Percentiles rank a stretch among this genome's conserved stretches.
Evolutionary conservation across 2,113 vertebrate genomes (phyloP).

Genomic region (Phylloscopus whistleri): DNA sequence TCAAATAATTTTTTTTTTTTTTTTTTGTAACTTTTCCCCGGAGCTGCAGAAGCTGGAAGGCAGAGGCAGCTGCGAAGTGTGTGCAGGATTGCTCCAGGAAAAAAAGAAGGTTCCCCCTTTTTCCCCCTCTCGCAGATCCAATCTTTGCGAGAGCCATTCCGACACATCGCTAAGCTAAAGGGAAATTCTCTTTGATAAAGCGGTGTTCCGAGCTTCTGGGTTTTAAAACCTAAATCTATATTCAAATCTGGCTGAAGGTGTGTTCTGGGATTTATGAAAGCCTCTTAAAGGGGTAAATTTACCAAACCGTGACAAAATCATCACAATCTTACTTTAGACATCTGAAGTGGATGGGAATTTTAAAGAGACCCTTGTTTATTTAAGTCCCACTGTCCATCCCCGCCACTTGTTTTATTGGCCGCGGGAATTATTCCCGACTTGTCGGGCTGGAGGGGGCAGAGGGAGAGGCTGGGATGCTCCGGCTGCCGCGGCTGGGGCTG

Average conservation of each 20-base stretch:
- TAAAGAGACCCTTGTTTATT: conserved; percentile 84
- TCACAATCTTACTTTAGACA: conserved; percentile 90
- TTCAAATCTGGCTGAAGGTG: conserved; percentile 96
- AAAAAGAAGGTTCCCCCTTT: conserved; percentile 66
- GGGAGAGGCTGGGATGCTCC: background rate
- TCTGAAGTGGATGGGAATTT: conserved; percentile 83
- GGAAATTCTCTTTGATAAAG: conserved; percentile 82
- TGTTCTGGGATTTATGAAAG: conserved; percentile 94
- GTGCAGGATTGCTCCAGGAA: conserved; percentile 73
- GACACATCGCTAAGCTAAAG: conserved; percentile 77
- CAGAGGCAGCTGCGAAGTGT: conserved; percentile 64
- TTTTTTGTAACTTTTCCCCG: conserved; percentile 65
- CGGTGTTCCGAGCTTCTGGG: conserved; percentile 81
- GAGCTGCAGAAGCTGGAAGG: conserved; percentile 54
- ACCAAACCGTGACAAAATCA: conserved; percentile 98
- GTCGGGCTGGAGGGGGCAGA: conserved; percentile 25
- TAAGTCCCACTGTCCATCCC: conserved; percentile 76
- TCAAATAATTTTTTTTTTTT: background rate
- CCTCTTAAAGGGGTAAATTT: conserved; percentile 98
- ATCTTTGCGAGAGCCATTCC: conserved; percentile 74
- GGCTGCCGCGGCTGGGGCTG: background rate
- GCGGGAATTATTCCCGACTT: conserved; percentile 55
- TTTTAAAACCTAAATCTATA: conserved; percentile 99
- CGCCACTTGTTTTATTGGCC: conserved; percentile 71
- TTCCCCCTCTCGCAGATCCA: conserved; percentile 67